These are phyloP conservation scores for Erpobdella octoculata DNA, from an alignment of 2,888 invertebrate genomes.

Conservation along the genomic window DNA sequence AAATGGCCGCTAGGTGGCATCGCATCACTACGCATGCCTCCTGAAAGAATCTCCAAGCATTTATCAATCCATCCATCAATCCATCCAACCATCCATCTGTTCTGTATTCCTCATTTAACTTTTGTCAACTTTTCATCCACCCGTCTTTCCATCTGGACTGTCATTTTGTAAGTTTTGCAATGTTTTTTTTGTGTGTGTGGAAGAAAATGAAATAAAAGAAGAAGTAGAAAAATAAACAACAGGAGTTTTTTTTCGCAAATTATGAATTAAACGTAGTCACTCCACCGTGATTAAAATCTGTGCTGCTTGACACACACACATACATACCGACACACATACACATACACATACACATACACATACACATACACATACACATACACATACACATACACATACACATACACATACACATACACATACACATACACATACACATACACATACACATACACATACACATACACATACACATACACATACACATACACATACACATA, in stretches of 20 bases:
- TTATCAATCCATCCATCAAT: background rate
- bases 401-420: no score
- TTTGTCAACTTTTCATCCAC: background rate
- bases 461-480: background rate
- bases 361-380: background rate
- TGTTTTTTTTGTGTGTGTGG: no score
- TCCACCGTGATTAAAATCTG: background rate
- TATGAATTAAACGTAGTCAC: background rate
- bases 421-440: conserved; percentile 1
- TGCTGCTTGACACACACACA: no score
- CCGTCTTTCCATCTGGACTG: background rate
- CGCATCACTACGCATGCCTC: background rate
- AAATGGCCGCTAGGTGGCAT: background rate
- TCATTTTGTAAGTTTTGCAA: no score
- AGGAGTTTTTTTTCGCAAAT: background rate
- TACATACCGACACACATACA: background rate
- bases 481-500: no score
- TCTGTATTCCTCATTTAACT: background rate
- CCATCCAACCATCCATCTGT: background rate
- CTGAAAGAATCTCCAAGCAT: background rate
- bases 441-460: background rate
- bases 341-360: background rate
- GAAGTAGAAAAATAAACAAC: background rate
- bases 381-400: no score
- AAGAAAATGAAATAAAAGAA: background rate